Conservation (phyloP, 2,888 invertebrate genomes). For the Micropterix aruncella region DNA sequence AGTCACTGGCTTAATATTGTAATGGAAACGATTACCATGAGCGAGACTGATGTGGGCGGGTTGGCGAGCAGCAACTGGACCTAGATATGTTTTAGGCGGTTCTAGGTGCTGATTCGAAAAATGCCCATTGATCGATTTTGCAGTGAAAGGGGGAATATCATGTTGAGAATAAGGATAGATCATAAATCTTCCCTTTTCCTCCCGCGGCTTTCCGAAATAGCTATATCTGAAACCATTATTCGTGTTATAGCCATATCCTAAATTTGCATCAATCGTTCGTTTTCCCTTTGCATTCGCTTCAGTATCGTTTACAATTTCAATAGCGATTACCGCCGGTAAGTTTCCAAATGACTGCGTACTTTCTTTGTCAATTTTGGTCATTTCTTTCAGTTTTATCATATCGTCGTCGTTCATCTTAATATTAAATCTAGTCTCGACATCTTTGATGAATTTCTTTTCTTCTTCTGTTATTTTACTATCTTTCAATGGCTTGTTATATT, state of each 20-base stretch:
- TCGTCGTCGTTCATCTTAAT: conserved; percentile 22
- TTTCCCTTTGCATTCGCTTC: conserved; percentile 41
- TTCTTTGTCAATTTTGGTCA: conserved; percentile 11
- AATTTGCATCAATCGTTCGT: conserved; percentile 55
- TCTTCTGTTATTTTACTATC: conserved; percentile 26
- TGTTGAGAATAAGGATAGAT: conserved; percentile 58
- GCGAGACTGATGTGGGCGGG: conserved; percentile 5
- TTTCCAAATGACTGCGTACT: conserved; percentile 15
- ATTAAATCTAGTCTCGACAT: conserved; percentile 34
- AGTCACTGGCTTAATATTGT: conserved; percentile 11
- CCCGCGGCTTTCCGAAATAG: conserved; percentile 30
- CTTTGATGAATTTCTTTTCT: conserved; percentile 31
- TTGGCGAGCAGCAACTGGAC: conserved; percentile 7
- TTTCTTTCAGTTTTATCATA: conserved; percentile 17
- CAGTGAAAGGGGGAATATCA: conserved; percentile 33
- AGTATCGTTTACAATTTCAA: conserved; percentile 44
- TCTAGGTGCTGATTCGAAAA: conserved; percentile 16
- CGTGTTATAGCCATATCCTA: conserved; percentile 52
- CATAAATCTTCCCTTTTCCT: conserved; percentile 41
- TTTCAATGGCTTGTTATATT: conserved; percentile 24
- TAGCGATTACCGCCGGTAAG: conserved; percentile 43
- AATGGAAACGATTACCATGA: too few species aligned
- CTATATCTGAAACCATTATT: conserved; percentile 37
- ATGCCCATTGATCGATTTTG: conserved; percentile 6
- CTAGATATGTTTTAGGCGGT: conserved; percentile 7